Percentiles rank a stretch among this genome's conserved stretches.
These are phyloP conservation scores for Melangyna quadrimaculata DNA, from an alignment of 2,888 invertebrate genomes.

Conservation along the genomic window DNA sequence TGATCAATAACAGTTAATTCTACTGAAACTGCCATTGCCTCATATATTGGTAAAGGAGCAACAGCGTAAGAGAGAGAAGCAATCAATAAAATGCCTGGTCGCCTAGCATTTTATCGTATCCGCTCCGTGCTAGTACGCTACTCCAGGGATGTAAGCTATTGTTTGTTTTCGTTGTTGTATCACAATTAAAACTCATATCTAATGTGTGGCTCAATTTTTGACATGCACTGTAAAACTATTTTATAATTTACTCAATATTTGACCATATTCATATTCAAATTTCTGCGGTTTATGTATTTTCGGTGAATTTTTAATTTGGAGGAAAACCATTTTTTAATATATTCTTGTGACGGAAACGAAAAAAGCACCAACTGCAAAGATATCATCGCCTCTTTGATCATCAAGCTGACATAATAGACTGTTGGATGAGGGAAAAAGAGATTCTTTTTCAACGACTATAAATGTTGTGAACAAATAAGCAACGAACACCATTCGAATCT, in stretches of 20 bases:
- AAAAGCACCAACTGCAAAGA: background rate
- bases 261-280: conserved; percentile 44
- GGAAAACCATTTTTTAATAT: conserved; percentile 26
- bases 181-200: background rate
- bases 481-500: conserved; percentile 59
- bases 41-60: too few relatives aligned
- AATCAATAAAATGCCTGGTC: too few relatives aligned
- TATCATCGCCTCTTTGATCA: conserved; percentile 20
- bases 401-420: conserved; percentile 3
- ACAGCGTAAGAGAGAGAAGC: too few relatives aligned
- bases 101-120: too few relatives aligned
- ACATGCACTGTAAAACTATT: conserved; percentile 5
- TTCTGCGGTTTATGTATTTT: conserved; percentile 18
- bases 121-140: too few relatives aligned
- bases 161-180: too few relatives aligned
- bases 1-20: too few relatives aligned
- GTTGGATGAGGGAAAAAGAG: conserved; percentile 2
- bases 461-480: conserved; percentile 56
- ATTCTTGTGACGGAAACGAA: conserved; percentile 35
- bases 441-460: conserved; percentile 49
- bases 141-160: too few relatives aligned
- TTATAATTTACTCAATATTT: background rate
- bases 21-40: too few relatives aligned
- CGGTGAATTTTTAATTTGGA: conserved; percentile 28
- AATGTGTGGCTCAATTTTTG: background rate